Evolutionary conservation across 1,140 invertebrate species (phyloP), one percentile per base, ranked within the genome.

Genomic region (Scylla paramamosain): DNA sequence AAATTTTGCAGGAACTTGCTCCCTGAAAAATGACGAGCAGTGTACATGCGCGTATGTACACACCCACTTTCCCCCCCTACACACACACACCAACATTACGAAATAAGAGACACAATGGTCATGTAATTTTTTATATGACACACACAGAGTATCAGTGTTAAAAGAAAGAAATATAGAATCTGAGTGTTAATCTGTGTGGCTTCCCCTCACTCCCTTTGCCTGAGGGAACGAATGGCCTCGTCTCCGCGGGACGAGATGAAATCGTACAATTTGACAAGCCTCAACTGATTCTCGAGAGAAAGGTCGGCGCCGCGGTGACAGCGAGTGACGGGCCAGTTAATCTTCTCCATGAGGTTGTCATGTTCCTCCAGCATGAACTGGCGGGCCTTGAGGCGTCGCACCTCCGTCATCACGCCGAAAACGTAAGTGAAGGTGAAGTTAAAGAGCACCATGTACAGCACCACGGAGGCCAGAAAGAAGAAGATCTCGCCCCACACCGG

Each of bases 381-480:
- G n/a, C 8, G 39, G 16, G 32, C 25, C 88, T 39, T n/a, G 39
- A 48, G 39, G 39, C 32, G 88, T 10, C 88, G 88, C 88, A 84
- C 77, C 29, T 84, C 29, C 31, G 16, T 45, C 29, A 92, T 83
- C 91, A 92, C 25, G 2, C 91, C 91, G 29, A 92, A 32, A 0
- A 92, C 77, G 32, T 83, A 84, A 8, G 45, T 67, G 77, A 82
- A 82, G 28, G 67, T 92, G 32, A 92, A 83, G 32, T 92, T 92
- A 39, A 92, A 25, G 32, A 92, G 14, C 29, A 92, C 25, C 4
- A 92, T 0, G 77, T 12, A 83, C 59, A 92, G 91, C n/a, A 92
- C 67, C 1, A 92, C 29, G 67, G 16, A 20, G 25, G 20, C 31
- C 10, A 83, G 16, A 0, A 84, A 32, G 77, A 25, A 83, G 77